Percentiles rank a stretch among this genome's conserved stretches.
phyloP scores from a whole-genome alignment of 2,797 vertebrate species.

The Propithecus perrieri region DNA sequence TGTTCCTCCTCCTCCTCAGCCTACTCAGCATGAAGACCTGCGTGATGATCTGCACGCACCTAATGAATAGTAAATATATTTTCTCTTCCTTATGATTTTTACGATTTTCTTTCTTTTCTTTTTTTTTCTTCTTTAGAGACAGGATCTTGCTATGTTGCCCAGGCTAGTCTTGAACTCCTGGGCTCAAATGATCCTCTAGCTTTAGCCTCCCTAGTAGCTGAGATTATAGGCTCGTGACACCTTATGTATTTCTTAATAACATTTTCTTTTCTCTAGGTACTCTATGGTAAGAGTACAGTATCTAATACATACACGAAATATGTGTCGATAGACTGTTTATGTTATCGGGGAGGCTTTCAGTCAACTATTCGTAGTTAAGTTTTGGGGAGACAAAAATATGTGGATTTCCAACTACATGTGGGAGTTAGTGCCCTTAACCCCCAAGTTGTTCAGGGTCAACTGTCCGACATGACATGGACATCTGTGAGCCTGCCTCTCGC shows the following conservation, averaged over 20 bases:
- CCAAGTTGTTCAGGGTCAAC: neutral
- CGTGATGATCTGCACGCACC: neutral
- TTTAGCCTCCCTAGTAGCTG: no score
- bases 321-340: neutral
- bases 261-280: neutral
- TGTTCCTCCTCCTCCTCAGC: neutral
- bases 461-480: neutral
- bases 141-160: no score
- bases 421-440: neutral
- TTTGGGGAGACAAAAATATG: neutral
- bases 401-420: neutral
- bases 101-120: no score
- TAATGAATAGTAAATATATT: neutral
- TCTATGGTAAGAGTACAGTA: neutral
- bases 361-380: neutral
- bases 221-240: no score
- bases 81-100: neutral
- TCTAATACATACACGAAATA: neutral
- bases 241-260: neutral
- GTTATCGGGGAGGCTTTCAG: neutral
- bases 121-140: neutral
- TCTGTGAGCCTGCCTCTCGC: accelerated
- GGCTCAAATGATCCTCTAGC: no score
- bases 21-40: neutral
- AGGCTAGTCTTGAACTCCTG: no score